A percentile compares a stretch with the other conserved stretches of the same genome.
phyloP scores from a whole-genome alignment of 2,113 vertebrate species.

The Oreochromis tanganicae region DNA sequence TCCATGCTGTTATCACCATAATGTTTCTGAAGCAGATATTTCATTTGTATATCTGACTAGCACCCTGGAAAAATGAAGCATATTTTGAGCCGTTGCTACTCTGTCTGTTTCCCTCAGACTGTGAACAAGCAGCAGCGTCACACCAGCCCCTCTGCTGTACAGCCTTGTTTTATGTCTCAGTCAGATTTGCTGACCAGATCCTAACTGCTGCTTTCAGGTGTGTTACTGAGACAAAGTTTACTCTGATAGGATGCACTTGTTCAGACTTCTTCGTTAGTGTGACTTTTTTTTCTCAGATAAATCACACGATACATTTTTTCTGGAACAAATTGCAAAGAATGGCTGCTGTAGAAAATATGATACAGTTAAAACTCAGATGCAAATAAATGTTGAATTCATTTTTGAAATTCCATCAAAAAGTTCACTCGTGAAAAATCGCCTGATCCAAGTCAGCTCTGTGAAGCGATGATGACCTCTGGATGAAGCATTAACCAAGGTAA shows the following conservation, averaged over 20 bases:
- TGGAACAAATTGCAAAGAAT: not conserved
- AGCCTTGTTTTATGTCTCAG: no score
- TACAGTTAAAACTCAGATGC: not conserved
- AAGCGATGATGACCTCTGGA: not conserved
- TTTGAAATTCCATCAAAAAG: not conserved
- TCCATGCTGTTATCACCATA: not conserved
- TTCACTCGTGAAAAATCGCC: not conserved
- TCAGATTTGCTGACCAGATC: no score
- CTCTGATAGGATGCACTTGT: no score
- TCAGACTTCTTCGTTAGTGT: not conserved
- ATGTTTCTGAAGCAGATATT: not conserved
- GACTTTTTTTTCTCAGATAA: not conserved
- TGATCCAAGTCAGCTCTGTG: not conserved
- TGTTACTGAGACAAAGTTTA: no score
- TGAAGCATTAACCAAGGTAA: not conserved
- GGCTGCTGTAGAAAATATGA: not conserved
- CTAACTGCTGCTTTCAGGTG: no score
- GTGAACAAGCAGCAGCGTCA: no score
- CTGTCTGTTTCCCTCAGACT: not conserved
- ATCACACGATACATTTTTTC: not conserved
- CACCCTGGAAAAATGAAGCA: not conserved
- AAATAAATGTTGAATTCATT: not conserved
- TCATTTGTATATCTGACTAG: not conserved
- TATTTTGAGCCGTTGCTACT: not conserved
- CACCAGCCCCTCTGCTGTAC: not conserved